Percentiles rank a stretch among this genome's conserved stretches.
These are phyloP conservation scores for Ypsolopha sequella DNA, from an alignment of 2,888 invertebrate genomes.

Conservation along the genomic window DNA sequence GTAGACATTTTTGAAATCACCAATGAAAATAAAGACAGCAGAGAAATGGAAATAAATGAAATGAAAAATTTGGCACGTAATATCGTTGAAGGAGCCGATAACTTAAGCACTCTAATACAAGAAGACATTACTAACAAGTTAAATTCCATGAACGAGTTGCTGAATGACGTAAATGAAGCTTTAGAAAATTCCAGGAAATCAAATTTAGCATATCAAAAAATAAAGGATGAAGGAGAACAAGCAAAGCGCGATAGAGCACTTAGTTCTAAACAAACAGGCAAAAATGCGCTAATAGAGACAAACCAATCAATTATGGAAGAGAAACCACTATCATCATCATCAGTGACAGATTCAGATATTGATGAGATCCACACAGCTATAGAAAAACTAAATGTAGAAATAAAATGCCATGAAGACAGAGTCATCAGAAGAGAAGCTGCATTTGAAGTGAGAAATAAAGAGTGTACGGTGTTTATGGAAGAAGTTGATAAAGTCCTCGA, in stretches of 20 bases:
- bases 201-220: slow-evolving; percentile 42
- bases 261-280: background rate
- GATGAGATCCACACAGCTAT: slow-evolving; percentile 51
- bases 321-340: background rate
- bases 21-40: slow-evolving; percentile 30
- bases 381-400: slow-evolving; percentile 39
- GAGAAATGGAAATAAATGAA: slow-evolving; percentile 45
- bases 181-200: slow-evolving; percentile 54
- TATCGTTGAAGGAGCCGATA: slow-evolving; percentile 57
- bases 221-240: slow-evolving; percentile 35
- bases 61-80: slow-evolving; percentile 51
- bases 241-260: slow-evolving; percentile 3
- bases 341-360: slow-evolving; percentile 39
- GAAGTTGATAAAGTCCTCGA: slow-evolving; percentile 51
- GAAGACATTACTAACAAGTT: slow-evolving; percentile 63
- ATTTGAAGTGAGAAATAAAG: slow-evolving; percentile 43
- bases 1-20: slow-evolving; percentile 37
- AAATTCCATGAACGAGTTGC: slow-evolving; percentile 57
- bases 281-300: background rate
- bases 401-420: slow-evolving; percentile 44
- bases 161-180: slow-evolving; percentile 56
- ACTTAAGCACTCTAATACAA: slow-evolving; percentile 48
- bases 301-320: background rate
- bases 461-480: slow-evolving; percentile 49
- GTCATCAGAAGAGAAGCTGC: slow-evolving; percentile 40